phyloP scores from a whole-genome alignment of 2,888 invertebrate genomes.

The Polydrusus pterygomalis region DNA sequence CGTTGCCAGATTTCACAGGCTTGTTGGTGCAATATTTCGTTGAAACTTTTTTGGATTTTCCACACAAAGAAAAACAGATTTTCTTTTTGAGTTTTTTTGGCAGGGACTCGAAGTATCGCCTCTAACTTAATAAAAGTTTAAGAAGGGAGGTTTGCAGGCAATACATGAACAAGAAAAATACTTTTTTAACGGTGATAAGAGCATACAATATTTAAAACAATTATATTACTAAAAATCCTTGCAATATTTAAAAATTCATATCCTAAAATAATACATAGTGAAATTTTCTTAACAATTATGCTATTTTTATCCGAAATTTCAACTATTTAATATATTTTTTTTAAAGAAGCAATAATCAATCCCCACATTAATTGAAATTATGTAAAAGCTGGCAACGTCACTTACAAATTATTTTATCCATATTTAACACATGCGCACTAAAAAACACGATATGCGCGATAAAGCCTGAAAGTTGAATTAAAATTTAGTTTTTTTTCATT shows the following conservation, averaged over 20 bases:
- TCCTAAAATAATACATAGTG: neutral
- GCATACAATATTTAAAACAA: neutral
- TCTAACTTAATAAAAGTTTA: neutral
- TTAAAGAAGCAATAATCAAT: neutral
- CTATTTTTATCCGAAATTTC: neutral
- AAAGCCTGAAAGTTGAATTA: conserved; percentile 13
- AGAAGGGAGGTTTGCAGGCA: neutral
- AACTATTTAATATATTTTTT: neutral
- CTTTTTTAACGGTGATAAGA: neutral
- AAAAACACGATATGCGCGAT: conserved; percentile 41
- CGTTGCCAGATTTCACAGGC: conserved; percentile 21
- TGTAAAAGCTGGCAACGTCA: conserved; percentile 18
- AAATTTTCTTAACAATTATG: neutral
- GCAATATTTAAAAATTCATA: neutral
- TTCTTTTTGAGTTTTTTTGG: neutral
- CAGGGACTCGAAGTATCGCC: neutral
- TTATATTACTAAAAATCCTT: neutral
- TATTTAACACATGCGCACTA: conserved; percentile 33
- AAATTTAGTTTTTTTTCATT: no score
- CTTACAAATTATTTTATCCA: conserved; percentile 35
- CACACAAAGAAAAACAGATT: conserved; percentile 39
- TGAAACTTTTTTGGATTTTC: conserved; percentile 10
- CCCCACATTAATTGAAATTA: neutral
- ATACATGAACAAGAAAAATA: neutral
- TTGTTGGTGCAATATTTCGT: conserved; percentile 21